Percentiles rank a stretch among this genome's conserved stretches.
phyloP scores from a whole-genome alignment of 92 coral and sea anemone genomes.

The Porites evermanni region DNA sequence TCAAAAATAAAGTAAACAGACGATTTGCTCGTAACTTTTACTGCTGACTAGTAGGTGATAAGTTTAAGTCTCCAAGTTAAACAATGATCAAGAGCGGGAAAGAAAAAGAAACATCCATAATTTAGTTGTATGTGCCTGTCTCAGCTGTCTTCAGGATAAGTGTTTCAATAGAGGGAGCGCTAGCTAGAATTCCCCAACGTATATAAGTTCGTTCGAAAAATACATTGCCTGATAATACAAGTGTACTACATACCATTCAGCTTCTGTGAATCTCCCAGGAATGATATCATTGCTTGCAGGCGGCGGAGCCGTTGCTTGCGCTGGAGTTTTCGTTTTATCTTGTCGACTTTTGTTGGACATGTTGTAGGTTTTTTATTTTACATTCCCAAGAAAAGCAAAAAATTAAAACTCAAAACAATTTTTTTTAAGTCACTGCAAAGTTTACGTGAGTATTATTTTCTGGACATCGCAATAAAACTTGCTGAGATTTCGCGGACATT shows the following conservation, averaged over 20 bases:
- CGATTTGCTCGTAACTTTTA: too few relatives aligned
- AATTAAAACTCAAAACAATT: not conserved
- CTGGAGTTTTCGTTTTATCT: slow-evolving; percentile 94
- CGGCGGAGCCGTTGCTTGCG: slow-evolving; percentile 87
- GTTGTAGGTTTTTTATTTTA: slow-evolving; percentile 3
- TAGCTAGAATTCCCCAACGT: not conserved
- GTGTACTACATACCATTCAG: slow-evolving; percentile 77
- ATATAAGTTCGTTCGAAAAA: too few relatives aligned
- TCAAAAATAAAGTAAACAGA: too few relatives aligned
- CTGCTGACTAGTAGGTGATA: too few relatives aligned
- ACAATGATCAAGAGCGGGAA: too few relatives aligned
- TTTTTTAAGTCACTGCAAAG: not conserved
- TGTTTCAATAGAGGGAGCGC: too few relatives aligned
- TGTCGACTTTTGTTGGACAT: slow-evolving; percentile 94
- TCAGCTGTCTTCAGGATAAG: too few relatives aligned
- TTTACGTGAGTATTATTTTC: not conserved
- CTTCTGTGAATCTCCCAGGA: slow-evolving; percentile 96
- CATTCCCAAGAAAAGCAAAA: not conserved
- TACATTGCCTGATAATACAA: not conserved
- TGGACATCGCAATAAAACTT: not conserved
- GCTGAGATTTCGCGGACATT: not conserved
- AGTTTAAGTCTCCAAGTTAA: too few relatives aligned
- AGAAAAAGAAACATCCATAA: too few relatives aligned
- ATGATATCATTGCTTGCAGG: slow-evolving; percentile 92
- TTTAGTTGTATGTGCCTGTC: too few relatives aligned